Evolutionary conservation across 92 coral and sea anemone genomes (phyloP).

Genomic region (Epizoanthus stellaris): DNA sequence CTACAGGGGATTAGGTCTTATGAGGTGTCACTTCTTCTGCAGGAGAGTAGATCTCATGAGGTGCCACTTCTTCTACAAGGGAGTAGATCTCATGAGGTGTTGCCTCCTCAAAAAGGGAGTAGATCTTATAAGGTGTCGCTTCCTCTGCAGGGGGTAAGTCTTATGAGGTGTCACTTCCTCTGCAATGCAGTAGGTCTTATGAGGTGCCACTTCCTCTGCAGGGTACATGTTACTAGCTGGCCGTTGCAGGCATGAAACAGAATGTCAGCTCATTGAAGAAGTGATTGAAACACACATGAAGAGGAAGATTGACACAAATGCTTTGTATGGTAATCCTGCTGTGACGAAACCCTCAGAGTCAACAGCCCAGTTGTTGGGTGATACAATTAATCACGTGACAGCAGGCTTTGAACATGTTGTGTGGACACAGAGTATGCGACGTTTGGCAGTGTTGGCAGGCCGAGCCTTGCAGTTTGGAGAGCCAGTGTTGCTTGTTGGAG

Average conservation of each 20-base stretch:
- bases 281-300: conserved; percentile 85
- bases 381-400: conserved; percentile 54
- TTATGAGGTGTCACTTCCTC: no score
- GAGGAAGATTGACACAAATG: conserved; percentile 68
- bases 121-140: no score
- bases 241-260: conserved; percentile 84
- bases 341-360: conserved; percentile 36
- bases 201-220: no score
- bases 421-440: conserved; percentile 91
- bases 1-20: no score
- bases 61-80: neutral
- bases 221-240: conserved; percentile 88
- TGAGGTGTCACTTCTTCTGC: no score
- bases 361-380: conserved; percentile 57
- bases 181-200: no score
- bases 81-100: no score
- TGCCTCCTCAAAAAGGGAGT: no score
- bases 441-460: conserved; percentile 88
- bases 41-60: no score
- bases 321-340: conserved; percentile 69
- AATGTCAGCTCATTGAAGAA: conserved; percentile 82
- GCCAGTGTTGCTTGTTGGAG: conserved; percentile 96
- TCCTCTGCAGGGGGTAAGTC: no score
- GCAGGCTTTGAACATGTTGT: conserved; percentile 89
- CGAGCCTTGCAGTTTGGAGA: conserved; percentile 95